Percentiles rank a stretch among this genome's conserved stretches.
These are phyloP conservation scores for Coregonus suidteri DNA, from an alignment of 2,797 vertebrate genomes.

Conservation along the genomic window DNA sequence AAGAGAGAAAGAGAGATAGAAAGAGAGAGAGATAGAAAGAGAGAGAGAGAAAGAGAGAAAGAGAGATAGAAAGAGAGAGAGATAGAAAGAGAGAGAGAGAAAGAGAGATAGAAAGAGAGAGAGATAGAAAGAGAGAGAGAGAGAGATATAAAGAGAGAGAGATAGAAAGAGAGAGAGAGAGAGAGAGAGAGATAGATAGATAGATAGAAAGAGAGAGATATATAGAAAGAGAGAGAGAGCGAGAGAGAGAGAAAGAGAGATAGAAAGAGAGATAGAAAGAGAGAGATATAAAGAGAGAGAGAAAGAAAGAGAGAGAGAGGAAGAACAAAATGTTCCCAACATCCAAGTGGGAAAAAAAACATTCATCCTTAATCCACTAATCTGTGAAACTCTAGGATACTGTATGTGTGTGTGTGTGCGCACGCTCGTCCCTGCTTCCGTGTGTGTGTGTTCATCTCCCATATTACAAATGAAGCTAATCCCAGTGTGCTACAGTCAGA, in stretches of 20 bases:
- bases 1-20: fast-evolving
- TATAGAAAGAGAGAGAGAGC: too few relatives aligned
- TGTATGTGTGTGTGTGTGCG: slow-evolving; percentile 28
- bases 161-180: too few relatives aligned
- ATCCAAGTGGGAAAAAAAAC: slow-evolving; percentile 22
- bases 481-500: slow-evolving; percentile 27
- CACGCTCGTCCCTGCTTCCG: slow-evolving; percentile 25
- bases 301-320: slow-evolving; percentile 17
- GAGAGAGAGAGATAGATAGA: too few relatives aligned
- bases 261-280: slow-evolving; percentile 23
- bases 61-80: too few relatives aligned
- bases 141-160: too few relatives aligned
- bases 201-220: too few relatives aligned
- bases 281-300: not conserved
- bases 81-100: too few relatives aligned
- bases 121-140: too few relatives aligned
- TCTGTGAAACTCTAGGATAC: slow-evolving; percentile 57
- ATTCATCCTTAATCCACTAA: slow-evolving; percentile 67
- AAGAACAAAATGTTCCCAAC: slow-evolving; percentile 47
- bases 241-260: not conserved
- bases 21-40: too few relatives aligned
- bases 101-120: too few relatives aligned
- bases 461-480: slow-evolving; percentile 68
- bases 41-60: too few relatives aligned
- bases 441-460: slow-evolving; percentile 41